Percentiles rank a stretch among this genome's conserved stretches.
phyloP scores from a whole-genome alignment of 1,140 invertebrate genomes.

The Drosophila orosa region DNA sequence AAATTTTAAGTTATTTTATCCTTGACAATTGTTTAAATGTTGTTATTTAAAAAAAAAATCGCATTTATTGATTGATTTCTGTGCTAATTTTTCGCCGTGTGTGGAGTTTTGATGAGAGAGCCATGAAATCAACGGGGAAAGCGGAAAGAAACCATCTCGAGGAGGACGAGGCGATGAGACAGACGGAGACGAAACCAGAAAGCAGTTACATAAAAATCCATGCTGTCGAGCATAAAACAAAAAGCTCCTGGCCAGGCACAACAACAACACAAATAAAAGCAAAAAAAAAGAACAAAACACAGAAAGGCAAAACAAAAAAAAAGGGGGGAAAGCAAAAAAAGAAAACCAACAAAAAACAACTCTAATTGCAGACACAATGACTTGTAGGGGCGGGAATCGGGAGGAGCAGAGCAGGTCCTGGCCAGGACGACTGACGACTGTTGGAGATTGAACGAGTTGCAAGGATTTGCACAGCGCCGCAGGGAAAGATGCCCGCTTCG shows the following conservation, averaged over 20 bases:
- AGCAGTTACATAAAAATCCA: conserved; percentile 81
- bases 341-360: conserved; percentile 77
- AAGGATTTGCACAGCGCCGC: conserved; percentile 78
- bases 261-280: conserved; percentile 50
- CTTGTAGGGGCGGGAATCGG: conserved; percentile 48
- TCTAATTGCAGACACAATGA: conserved; percentile 81
- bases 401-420: conserved; percentile 3
- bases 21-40: neutral
- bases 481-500: conserved; percentile 59
- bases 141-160: conserved; percentile 49
- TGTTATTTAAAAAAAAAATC: neutral
- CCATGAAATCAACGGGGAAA: conserved; percentile 76
- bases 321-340: conserved; percentile 45
- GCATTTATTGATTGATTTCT: neutral
- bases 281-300: conserved; percentile 52
- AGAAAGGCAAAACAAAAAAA: conserved; percentile 39
- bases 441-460: conserved; percentile 77
- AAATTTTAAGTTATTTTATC: no score
- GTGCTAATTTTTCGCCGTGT: neutral
- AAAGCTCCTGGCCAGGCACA: conserved; percentile 73
- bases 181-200: conserved; percentile 69
- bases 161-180: conserved; percentile 34
- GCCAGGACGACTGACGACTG: conserved; percentile 31
- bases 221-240: conserved; percentile 80
- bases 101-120: conserved; percentile 21